Evolutionary conservation across 2,113 vertebrate genomes (phyloP), one percentile per base, ranked within the genome.

Genomic region (Triplophysa tibetana): DNA sequence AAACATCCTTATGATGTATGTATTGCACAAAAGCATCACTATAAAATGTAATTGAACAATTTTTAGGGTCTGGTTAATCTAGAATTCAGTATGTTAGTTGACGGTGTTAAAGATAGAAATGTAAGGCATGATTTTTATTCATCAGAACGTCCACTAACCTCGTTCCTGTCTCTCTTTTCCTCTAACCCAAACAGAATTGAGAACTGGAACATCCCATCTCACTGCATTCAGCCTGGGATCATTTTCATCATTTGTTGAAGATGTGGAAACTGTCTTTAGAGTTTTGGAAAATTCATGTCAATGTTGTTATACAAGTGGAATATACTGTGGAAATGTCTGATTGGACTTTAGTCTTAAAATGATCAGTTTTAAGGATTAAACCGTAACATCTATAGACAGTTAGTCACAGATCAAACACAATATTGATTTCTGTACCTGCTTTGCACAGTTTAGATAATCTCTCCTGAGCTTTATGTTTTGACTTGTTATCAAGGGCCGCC

Each of bases 391-490:
- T 72, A 19, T 54, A 21, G 4, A 16, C 13, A 21, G 23, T 60
- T n/a, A 43, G 70, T 73, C 52, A 17, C 54, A 73, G 33, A 21
- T 8, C 54, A 73, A 14, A 72, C 26, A 2, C 19, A 67, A 43
- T 43, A 26, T 43, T 61, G 23, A 33, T 16, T 10, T 45, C 54
- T 62, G n/a, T 56, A 85, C 85, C 85, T 85, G 75, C 60, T 80
- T 78, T 29, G 68, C 17, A 54, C 77, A 82, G 17, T 12, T 79
- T 66, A 80, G 26, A 17, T 77, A 81, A 41, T 72, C 81, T 80
- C 76, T 81, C 12, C 56, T 62, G 43, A 83, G 80, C 13, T 74
- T 80, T 19, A 83, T 19, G 21, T 77, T 68, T 72, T 48, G 78
- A 64, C 21, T 56, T 60, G 58, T 79, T 41, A 79, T 79, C 70